Conservation (phyloP, 2,888 invertebrate species). For the Caenorhabditis wallacei region DNA sequence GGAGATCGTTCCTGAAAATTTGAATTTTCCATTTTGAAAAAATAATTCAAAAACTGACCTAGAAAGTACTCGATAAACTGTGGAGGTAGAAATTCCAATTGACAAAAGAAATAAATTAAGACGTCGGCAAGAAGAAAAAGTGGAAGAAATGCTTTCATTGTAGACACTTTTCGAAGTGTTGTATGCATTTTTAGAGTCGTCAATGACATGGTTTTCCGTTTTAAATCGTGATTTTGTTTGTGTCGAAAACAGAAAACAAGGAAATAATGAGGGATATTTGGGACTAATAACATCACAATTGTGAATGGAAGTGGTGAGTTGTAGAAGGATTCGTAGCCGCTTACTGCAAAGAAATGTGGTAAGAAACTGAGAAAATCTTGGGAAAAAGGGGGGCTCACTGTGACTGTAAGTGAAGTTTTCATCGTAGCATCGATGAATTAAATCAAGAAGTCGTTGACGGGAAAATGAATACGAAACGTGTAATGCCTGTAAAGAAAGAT, state of each 20-base stretch:
- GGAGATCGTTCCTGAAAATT: constrained; percentile 53
- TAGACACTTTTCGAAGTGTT: constrained; percentile 56
- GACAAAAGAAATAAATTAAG: constrained; percentile 57
- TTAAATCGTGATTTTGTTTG: constrained; percentile 63
- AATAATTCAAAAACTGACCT: constrained; percentile 14
- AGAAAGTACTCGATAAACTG: constrained; percentile 57
- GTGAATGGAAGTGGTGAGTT: constrained; percentile 44
- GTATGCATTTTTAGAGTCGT: constrained; percentile 55
- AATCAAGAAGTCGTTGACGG: constrained; percentile 21
- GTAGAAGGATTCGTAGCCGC: constrained; percentile 61
- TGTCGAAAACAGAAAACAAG: constrained; percentile 58
- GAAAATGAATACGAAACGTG: constrained; percentile 29
- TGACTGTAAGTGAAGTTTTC: constrained; percentile 46
- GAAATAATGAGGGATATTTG: constrained; percentile 58
- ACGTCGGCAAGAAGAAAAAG: constrained; percentile 55
- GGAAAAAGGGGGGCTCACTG: constrained; percentile 5
- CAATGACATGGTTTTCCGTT: constrained; percentile 49
- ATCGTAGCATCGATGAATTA: constrained; percentile 48
- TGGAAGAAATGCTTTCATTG: constrained; percentile 61
- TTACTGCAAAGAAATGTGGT: constrained; percentile 23
- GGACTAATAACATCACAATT: constrained; percentile 36
- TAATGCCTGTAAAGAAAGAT: constrained; percentile 23
- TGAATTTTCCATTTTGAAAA: neutral
- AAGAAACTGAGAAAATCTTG: neutral
- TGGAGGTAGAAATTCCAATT: constrained; percentile 51